Evolutionary conservation across 2,113 vertebrate genomes (phyloP).

Genomic region (Thermophis baileyi): DNA sequence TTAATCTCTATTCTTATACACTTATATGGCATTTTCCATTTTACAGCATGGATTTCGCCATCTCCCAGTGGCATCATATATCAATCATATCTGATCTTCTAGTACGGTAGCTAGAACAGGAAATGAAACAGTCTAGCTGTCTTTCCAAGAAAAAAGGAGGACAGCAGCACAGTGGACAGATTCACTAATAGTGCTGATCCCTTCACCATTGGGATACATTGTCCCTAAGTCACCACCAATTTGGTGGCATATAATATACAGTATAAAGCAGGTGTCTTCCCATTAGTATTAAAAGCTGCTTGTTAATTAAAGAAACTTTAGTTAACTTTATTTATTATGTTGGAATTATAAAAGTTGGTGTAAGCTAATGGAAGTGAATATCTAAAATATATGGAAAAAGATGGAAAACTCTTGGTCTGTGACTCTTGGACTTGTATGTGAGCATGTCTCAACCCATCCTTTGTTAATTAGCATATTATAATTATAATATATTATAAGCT

Average conservation of each 20-base stretch:
- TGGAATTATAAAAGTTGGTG: background rate
- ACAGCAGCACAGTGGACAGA: background rate
- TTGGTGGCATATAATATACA: background rate
- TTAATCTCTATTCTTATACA: constrained; percentile 19
- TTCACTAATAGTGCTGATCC: background rate
- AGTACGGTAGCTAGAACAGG: constrained; percentile 2
- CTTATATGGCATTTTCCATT: background rate
- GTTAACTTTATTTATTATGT: background rate
- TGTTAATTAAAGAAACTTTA: background rate
- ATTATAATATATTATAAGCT: background rate
- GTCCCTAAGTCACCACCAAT: background rate
- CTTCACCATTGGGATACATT: background rate
- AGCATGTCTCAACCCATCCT: background rate
- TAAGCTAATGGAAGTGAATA: background rate
- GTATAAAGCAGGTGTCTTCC: background rate
- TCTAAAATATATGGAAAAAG: background rate
- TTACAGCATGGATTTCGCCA: background rate
- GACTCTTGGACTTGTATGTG: background rate
- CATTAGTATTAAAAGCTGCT: background rate
- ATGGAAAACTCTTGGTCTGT: background rate
- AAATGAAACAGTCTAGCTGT: background rate
- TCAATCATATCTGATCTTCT: background rate
- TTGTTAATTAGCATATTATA: background rate
- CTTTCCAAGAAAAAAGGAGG: background rate
- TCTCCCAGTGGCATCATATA: background rate